Percentiles rank a stretch among this genome's conserved stretches.
Evolutionary conservation across 2,888 invertebrate species (phyloP).

Genomic region (Ochlodes sylvanus): DNA sequence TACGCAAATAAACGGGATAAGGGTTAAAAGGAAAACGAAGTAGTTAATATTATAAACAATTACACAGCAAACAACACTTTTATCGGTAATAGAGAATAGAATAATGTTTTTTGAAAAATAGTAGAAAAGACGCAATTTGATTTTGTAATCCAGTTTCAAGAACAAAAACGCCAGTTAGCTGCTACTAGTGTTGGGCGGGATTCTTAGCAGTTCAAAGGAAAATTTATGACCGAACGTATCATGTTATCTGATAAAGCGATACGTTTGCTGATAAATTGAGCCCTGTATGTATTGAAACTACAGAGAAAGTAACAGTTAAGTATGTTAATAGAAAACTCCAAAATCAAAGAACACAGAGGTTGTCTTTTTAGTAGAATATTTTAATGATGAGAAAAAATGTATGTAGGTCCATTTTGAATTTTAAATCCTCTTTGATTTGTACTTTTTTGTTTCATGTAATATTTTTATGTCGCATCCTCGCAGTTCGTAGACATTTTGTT

Average conservation of each 20-base stretch:
- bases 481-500: too few relatives aligned
- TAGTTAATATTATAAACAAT: constrained; percentile 58
- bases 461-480: too few relatives aligned
- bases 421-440: too few relatives aligned
- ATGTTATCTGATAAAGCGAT: constrained; percentile 46
- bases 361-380: too few relatives aligned
- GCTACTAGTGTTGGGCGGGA: constrained; percentile 26
- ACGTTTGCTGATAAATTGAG: constrained; percentile 26
- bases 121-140: constrained; percentile 54
- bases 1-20: constrained; percentile 48
- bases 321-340: too few relatives aligned
- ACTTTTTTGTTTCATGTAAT: too few relatives aligned
- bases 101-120: constrained; percentile 68
- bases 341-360: too few relatives aligned
- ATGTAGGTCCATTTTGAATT: too few relatives aligned
- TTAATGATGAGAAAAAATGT: too few relatives aligned
- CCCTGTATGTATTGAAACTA: not conserved
- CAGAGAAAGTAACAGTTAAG: too few relatives aligned
- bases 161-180: constrained; percentile 58
- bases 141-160: constrained; percentile 54
- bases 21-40: constrained; percentile 47
- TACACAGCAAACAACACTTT: constrained; percentile 52
- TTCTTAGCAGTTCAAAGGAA: constrained; percentile 13
- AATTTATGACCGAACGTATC: constrained; percentile 26
- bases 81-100: constrained; percentile 54